phyloP scores from a whole-genome alignment of 2,797 vertebrate species.

The Toxotes lorentzi region DNA sequence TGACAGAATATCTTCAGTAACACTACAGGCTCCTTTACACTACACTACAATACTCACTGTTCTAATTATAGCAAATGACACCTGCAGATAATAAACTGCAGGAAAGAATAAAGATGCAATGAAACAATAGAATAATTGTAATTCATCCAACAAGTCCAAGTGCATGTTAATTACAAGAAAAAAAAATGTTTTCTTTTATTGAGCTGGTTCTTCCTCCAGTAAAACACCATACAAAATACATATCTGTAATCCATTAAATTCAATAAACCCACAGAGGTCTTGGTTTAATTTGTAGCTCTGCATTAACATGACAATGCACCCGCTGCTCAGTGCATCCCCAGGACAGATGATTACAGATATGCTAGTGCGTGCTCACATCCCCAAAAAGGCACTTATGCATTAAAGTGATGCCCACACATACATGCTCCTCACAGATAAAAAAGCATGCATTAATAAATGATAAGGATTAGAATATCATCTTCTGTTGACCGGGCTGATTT shows the following conservation, averaged over 20 bases:
- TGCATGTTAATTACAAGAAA: not conserved
- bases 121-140: not conserved
- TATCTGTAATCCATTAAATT: conserved; percentile 61
- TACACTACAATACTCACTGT: not conserved
- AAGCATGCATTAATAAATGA: conserved; percentile 74
- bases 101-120: not conserved
- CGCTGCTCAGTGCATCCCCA: conserved; percentile 43
- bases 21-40: not conserved
- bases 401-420: conserved; percentile 2
- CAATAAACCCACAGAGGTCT: conserved; percentile 68
- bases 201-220: not conserved
- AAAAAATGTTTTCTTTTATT: fast-evolving
- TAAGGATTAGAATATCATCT: conserved; percentile 65
- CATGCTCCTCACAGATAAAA: conserved; percentile 43
- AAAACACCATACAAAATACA: not conserved
- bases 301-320: conserved; percentile 79
- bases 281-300: conserved; percentile 59
- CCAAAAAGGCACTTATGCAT: conserved; percentile 28
- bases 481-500: conserved; percentile 57
- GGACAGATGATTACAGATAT: conserved; percentile 49
- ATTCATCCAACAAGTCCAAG: not conserved
- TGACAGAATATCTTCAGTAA: not conserved
- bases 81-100: not conserved
- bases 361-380: conserved; percentile 41
- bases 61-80: not conserved